These are phyloP conservation scores for Lithophane ornitopus DNA, from an alignment of 2,888 invertebrate species.

Conservation along the genomic window DNA sequence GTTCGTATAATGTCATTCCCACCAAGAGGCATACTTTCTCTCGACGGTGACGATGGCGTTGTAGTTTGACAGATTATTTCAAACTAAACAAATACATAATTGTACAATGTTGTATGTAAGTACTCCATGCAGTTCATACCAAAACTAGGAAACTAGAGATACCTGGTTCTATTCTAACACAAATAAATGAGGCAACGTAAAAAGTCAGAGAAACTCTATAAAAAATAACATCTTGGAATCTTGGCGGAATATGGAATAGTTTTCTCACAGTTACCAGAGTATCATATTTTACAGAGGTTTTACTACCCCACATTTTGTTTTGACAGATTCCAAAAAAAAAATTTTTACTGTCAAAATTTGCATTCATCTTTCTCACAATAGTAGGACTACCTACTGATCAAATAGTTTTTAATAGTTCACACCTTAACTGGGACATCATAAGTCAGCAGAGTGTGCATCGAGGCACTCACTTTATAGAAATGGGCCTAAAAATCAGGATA, in stretches of 20 bases:
- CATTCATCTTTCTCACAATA: not conserved
- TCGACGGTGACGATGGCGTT: not conserved
- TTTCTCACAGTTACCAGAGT: constrained; percentile 36
- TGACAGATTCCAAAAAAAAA: not conserved
- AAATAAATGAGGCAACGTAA: not conserved
- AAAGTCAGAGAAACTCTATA: not conserved
- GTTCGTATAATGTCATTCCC: not conserved
- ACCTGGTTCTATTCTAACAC: not conserved
- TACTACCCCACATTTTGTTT: not conserved
- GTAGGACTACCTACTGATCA: not conserved
- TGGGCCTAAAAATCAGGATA: not conserved
- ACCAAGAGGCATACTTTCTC: not conserved
- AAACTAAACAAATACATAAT: not conserved
- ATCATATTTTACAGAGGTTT: constrained; percentile 11
- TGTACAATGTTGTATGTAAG: not conserved
- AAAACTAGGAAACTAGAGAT: not conserved
- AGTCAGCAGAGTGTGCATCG: not conserved
- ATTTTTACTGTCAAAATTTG: not conserved
- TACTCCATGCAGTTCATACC: not conserved
- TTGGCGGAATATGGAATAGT: not conserved
- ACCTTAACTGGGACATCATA: constrained; percentile 22
- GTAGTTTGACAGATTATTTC: not conserved
- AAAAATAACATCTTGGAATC: not conserved
- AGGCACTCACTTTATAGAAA: not conserved
- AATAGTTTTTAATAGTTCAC: not conserved